A percentile compares a stretch with the other conserved stretches of the same genome.
Evolutionary conservation across 2,797 vertebrate genomes (phyloP).

Genomic region (Cuniculus paca): DNA sequence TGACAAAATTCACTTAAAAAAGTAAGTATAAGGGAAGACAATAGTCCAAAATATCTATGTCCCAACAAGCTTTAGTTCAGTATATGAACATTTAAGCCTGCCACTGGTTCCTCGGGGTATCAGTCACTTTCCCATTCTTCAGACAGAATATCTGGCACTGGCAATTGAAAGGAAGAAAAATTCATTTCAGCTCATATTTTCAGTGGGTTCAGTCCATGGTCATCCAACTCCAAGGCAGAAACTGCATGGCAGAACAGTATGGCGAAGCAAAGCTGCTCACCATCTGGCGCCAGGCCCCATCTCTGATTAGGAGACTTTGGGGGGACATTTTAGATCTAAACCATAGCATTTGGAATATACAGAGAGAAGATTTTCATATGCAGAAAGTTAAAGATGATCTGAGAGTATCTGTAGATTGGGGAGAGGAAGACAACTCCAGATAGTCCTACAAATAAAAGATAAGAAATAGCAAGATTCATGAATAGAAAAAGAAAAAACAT

Average conservation of each 20-base stretch:
- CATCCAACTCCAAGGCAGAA: background rate
- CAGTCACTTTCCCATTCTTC: background rate
- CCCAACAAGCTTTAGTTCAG: slow-evolving; percentile 25
- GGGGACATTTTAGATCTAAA: background rate
- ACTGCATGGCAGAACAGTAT: background rate
- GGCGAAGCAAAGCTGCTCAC: background rate
- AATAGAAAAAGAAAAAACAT: background rate
- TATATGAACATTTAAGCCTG: background rate
- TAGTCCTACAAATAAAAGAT: background rate
- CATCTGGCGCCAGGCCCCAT: background rate
- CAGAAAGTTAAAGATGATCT: slow-evolving; percentile 36
- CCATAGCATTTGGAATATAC: background rate
- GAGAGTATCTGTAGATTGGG: background rate
- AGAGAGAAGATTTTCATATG: background rate
- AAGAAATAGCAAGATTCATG: slow-evolving; percentile 17
- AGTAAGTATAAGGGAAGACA: background rate
- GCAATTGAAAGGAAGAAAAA: background rate
- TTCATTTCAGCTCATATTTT: background rate
- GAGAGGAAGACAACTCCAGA: slow-evolving; percentile 32
- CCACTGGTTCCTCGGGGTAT: background rate
- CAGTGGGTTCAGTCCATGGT: background rate
- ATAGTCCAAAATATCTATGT: slow-evolving; percentile 53
- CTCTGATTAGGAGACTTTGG: background rate
- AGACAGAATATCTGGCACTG: background rate
- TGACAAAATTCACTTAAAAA: slow-evolving; percentile 31